Conservation (phyloP, 2,113 vertebrate species). For the Sylvilagus bachmani region DNA sequence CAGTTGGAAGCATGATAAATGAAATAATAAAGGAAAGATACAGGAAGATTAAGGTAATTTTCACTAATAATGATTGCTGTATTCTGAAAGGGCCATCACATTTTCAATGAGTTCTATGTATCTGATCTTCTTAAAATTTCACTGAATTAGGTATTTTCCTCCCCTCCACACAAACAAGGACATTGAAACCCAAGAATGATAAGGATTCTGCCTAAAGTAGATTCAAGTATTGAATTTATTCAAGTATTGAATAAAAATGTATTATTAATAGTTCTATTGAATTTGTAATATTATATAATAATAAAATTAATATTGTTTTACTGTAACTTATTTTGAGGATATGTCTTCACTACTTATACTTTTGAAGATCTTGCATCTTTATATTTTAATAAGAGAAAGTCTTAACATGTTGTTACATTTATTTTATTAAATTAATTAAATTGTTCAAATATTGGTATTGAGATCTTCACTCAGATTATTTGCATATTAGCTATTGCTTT, state of each 20-base stretch:
- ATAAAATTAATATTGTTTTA: no score
- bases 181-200: background rate
- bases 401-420: no score
- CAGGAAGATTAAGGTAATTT: background rate
- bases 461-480: no score
- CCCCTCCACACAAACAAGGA: background rate
- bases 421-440: no score
- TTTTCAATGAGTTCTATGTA: background rate
- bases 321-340: no score
- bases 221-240: background rate
- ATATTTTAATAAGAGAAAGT: no score
- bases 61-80: background rate
- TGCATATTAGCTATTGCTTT: no score
- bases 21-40: constrained; percentile 20
- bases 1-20: background rate
- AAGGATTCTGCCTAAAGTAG: background rate
- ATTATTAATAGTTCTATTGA: background rate
- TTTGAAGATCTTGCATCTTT: no score
- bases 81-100: background rate
- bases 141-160: background rate
- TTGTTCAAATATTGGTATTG: no score
- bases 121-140: background rate
- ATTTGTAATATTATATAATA: no score
- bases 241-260: background rate
- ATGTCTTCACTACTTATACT: no score